A percentile compares a stretch with the other conserved stretches of the same genome.
Conservation (phyloP, 2,888 invertebrate genomes). For the Parnassius mnemosyne region DNA sequence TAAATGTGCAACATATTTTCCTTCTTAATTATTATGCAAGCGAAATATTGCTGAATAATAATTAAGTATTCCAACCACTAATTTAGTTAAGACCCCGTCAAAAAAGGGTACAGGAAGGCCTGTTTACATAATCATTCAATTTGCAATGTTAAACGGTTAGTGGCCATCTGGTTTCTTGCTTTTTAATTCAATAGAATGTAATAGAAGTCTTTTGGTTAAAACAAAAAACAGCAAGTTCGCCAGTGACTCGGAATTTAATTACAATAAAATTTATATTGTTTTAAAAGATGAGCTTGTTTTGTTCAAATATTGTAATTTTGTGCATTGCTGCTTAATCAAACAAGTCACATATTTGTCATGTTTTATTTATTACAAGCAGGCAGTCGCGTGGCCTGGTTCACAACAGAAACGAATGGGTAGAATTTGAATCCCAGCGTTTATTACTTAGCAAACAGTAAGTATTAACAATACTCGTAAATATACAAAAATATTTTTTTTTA, state of each 20-base stretch:
- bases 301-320: background rate
- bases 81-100: slow-evolving; percentile 52
- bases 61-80: slow-evolving; percentile 8
- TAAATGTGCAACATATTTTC: too few relatives aligned
- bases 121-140: slow-evolving; percentile 76
- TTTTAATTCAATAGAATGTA: slow-evolving; percentile 41
- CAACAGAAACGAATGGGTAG: too few relatives aligned
- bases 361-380: too few relatives aligned
- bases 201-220: slow-evolving; percentile 32
- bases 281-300: background rate
- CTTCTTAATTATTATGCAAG: slow-evolving; percentile 33
- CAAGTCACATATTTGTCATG: background rate
- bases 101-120: slow-evolving; percentile 62
- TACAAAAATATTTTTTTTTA: too few relatives aligned
- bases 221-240: slow-evolving; percentile 30
- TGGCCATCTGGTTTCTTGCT: slow-evolving; percentile 51
- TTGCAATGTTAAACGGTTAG: slow-evolving; percentile 73
- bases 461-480: too few relatives aligned
- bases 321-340: background rate
- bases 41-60: slow-evolving; percentile 49
- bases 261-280: slow-evolving; percentile 38
- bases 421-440: too few relatives aligned
- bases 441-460: too few relatives aligned
- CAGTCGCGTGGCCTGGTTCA: too few relatives aligned
- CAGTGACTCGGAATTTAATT: slow-evolving; percentile 37